Conservation (phyloP, 2,113 vertebrate species). For the Apodemus speciosus region DNA sequence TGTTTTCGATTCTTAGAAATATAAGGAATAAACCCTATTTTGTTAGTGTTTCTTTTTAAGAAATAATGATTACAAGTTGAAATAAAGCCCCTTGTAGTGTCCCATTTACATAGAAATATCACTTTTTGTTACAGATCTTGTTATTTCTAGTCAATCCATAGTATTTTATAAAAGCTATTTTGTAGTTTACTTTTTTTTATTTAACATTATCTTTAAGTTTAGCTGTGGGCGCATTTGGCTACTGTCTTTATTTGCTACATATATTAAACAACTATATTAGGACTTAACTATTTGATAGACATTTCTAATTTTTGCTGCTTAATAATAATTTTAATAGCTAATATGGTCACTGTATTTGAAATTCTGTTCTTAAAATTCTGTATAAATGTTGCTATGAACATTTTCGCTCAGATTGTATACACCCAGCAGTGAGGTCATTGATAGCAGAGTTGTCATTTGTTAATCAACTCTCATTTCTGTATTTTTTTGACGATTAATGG, state of each 20-base stretch:
- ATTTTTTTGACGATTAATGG: neutral
- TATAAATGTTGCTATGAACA: neutral
- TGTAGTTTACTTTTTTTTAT: conserved; percentile 9
- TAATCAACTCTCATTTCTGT: neutral
- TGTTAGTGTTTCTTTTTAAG: conserved; percentile 7
- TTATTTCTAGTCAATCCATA: neutral
- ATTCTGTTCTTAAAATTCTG: conserved; percentile 24
- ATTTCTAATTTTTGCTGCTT: conserved; percentile 48
- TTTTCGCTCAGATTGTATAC: conserved; percentile 7
- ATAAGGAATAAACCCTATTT: neutral
- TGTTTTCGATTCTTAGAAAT: conserved; percentile 27
- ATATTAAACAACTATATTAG: neutral
- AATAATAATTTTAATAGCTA: conserved; percentile 40
- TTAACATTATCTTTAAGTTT: conserved; percentile 45
- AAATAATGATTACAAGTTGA: conserved; percentile 26
- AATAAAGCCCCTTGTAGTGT: neutral
- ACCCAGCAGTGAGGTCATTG: neutral
- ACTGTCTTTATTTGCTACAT: conserved; percentile 13
- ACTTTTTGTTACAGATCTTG: conserved; percentile 25
- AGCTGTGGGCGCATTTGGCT: neutral
- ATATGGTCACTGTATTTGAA: neutral
- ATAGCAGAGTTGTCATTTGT: conserved; percentile 35
- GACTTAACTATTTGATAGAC: conserved; percentile 7
- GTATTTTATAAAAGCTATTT: neutral
- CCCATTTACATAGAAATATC: neutral